A percentile compares a stretch with the other conserved stretches of the same genome.
Conservation (phyloP, 1,140 invertebrate genomes). For the Drusus annulatus region DNA sequence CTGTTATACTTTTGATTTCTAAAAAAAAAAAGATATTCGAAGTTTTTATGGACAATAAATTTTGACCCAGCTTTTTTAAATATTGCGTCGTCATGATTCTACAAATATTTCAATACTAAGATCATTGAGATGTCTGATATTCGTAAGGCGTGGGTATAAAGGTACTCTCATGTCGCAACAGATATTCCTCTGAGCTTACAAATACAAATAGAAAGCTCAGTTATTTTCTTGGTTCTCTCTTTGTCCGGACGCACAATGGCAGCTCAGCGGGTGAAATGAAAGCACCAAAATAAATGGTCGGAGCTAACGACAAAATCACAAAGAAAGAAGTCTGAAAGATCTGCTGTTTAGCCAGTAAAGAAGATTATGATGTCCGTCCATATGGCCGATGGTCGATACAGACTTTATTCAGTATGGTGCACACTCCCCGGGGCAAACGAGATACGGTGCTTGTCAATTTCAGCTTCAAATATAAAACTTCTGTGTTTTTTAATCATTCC, state of each 20-base stretch:
- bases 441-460: not conserved
- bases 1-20: too few species aligned
- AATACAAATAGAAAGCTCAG: slow-evolving; percentile 39
- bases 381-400: not conserved
- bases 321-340: slow-evolving; percentile 25
- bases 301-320: slow-evolving; percentile 36
- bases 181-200: slow-evolving; percentile 14
- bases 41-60: not conserved
- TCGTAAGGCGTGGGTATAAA: not conserved
- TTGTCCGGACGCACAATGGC: slow-evolving; percentile 32
- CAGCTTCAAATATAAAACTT: not conserved
- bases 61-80: not conserved
- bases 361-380: slow-evolving; percentile 43
- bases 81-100: not conserved
- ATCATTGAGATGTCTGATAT: slow-evolving; percentile 30
- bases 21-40: too few species aligned
- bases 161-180: slow-evolving; percentile 1
- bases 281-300: slow-evolving; percentile 33
- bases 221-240: slow-evolving; percentile 20
- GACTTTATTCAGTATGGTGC: not conserved
- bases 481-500: not conserved
- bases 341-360: slow-evolving; percentile 34
- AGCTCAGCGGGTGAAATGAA: slow-evolving; percentile 24
- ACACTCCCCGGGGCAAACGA: not conserved
- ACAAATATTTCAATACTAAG: not conserved